Base-by-base conservation (phyloP, 2,888 invertebrate genomes). In the Ganaspis brasiliensis region DNA sequence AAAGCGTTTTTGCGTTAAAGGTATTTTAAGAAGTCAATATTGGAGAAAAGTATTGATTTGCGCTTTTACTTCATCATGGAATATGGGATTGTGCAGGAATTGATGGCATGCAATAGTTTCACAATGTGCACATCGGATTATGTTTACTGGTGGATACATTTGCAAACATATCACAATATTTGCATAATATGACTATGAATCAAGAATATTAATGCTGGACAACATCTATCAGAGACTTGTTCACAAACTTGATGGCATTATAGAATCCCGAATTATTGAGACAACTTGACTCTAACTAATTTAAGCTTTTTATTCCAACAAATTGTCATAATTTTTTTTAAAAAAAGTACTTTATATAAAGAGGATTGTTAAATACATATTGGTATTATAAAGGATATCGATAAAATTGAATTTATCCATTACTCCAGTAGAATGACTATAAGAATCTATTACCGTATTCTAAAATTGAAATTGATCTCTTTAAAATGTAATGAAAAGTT, bases 111-210 rank as follows among this genome's bases (percentile, higher is more conserved):
- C 52, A 24, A 6, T 63, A 63, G n/a, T 63, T 37, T 63, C 14
- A 14, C 1, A 40, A 21, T 40, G 21, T 40, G 19, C 21, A 40
- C 40, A 49, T 67, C 24, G 67, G 26, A 9, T 45, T 59, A 9
- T 59, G 59, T 35, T 24, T 67, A 67, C 45, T 45, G 24, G 24
- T 24, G 45, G 24, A 49, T 14, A 67, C 26, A 67, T 67, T 67
- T 67, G 24, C 67, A 67, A 49, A 24, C 67, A n/a, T 67, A 67
- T 67, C 59, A 16, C 71, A 78, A 72, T 59, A 78, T 81, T 78
- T 77, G 71, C 81, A 75, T 79, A 80, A 81, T 77, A 77, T 26
- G 16, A 21, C 45, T 77, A 85, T 78, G 78, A 83, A 84, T 85
- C 79, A 61, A 73, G 63, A 74, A 80, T 77, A 78, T 77, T 80